Conservation (phyloP, 2,888 invertebrate species). For the Paralinhomoeus sp. region DNA sequence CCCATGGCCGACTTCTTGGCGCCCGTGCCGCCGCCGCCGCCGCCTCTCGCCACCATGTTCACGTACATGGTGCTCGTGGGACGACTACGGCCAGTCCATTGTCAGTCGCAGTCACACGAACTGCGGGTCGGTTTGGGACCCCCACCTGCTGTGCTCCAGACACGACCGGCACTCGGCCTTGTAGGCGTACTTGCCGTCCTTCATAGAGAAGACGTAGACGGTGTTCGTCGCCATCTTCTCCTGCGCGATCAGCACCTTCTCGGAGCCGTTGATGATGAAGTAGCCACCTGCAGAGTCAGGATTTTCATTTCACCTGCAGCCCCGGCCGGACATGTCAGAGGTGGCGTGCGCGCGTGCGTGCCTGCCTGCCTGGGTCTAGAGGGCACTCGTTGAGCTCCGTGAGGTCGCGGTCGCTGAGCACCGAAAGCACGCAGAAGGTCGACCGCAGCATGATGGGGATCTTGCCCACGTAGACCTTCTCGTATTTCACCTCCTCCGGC, state of each 20-base stretch:
- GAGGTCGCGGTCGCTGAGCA: conserved; percentile 89
- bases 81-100: conserved; percentile 2
- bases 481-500: conserved; percentile 48
- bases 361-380: conserved; percentile 51
- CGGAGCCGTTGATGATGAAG: conserved; percentile 97
- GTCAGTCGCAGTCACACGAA: background rate
- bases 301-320: too few species aligned
- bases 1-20: conserved; percentile 95
- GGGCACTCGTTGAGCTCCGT: conserved; percentile 98
- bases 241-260: conserved; percentile 91
- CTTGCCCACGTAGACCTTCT: conserved; percentile 54
- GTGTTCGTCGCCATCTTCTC: conserved; percentile 99
- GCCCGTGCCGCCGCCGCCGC: conserved; percentile 30
- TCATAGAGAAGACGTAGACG: conserved; percentile 98
- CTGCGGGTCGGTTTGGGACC: background rate
- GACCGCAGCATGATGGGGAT: conserved; percentile 97
- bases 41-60: conserved; percentile 97
- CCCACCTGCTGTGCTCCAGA: conserved; percentile 45
- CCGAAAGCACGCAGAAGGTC: conserved; percentile 78
- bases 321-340: too few species aligned
- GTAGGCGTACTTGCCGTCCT: conserved; percentile 94
- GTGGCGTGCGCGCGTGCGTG: too few species aligned
- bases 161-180: conserved; percentile 94
- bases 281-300: conserved; percentile 47
- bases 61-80: conserved; percentile 47